A percentile compares a stretch with the other conserved stretches of the same genome.
These are phyloP conservation scores for Cordylochernes scorpioides DNA, from an alignment of 2,888 invertebrate genomes.

Conservation along the genomic window DNA sequence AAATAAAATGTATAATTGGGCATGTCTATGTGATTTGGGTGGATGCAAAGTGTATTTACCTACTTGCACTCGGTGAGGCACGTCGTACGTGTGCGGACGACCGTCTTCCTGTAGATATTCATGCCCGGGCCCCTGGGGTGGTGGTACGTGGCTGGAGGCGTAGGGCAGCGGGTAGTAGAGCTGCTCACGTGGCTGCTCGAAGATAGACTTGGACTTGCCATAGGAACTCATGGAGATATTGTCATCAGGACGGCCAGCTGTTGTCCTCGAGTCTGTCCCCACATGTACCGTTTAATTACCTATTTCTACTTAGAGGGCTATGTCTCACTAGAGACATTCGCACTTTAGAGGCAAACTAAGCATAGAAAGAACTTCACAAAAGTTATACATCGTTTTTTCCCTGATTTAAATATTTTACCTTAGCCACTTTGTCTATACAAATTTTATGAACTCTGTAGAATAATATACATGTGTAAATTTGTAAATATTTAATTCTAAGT, in stretches of 20 bases:
- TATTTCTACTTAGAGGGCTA: not conserved
- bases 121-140: constrained; percentile 2
- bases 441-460: too few species aligned
- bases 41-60: too few species aligned
- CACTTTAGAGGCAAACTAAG: too few species aligned
- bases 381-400: too few species aligned
- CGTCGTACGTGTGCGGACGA: constrained; percentile 10
- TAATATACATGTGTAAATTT: too few species aligned
- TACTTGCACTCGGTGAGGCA: constrained; percentile 13
- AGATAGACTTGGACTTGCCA: constrained; percentile 12
- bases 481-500: too few species aligned
- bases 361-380: too few species aligned
- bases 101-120: constrained; percentile 3
- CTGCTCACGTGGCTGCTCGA: constrained; percentile 11
- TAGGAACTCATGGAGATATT: constrained; percentile 14
- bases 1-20: too few species aligned
- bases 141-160: constrained; percentile 11
- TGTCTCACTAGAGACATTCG: too few species aligned
- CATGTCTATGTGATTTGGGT: too few species aligned
- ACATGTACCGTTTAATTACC: too few species aligned
- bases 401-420: not conserved
- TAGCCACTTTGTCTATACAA: too few species aligned
- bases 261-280: constrained; percentile 11
- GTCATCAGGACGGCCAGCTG: constrained; percentile 12
- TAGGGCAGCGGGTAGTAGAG: constrained; percentile 13